These are phyloP conservation scores for Epirrhoe tristata DNA, from an alignment of 2,888 invertebrate species.

Conservation along the genomic window DNA sequence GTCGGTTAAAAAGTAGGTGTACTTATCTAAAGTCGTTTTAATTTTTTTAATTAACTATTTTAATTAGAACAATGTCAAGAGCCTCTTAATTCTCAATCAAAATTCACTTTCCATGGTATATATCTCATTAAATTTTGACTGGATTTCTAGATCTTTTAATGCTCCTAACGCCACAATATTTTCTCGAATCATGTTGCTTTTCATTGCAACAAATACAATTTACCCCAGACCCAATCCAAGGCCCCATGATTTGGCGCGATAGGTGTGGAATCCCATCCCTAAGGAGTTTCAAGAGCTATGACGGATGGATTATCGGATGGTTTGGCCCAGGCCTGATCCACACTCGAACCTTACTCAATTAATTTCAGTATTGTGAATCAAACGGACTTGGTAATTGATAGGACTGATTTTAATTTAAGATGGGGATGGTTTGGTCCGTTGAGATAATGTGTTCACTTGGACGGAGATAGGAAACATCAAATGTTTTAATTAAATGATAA, in stretches of 20 bases:
- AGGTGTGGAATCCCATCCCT: constrained; percentile 28
- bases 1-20: no score
- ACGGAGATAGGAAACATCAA: neutral
- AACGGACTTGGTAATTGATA: constrained; percentile 32
- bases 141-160: neutral
- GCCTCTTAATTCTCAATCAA: neutral
- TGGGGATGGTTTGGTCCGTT: constrained; percentile 7
- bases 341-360: constrained; percentile 40
- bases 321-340: constrained; percentile 30
- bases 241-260: constrained; percentile 4
- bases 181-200: neutral
- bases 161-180: neutral
- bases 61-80: no score
- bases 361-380: constrained; percentile 36
- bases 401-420: constrained; percentile 29
- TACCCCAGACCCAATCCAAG: neutral
- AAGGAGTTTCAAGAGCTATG: constrained; percentile 28
- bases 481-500: neutral
- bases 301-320: constrained; percentile 40
- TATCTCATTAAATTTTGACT: neutral
- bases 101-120: neutral
- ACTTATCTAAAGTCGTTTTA: no score
- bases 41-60: no score
- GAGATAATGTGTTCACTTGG: constrained; percentile 2
- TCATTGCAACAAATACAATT: neutral